These are phyloP conservation scores for Temnopleurus reevesii DNA, from an alignment of 53 echinoderm and acorn worm species.

Conservation along the genomic window DNA sequence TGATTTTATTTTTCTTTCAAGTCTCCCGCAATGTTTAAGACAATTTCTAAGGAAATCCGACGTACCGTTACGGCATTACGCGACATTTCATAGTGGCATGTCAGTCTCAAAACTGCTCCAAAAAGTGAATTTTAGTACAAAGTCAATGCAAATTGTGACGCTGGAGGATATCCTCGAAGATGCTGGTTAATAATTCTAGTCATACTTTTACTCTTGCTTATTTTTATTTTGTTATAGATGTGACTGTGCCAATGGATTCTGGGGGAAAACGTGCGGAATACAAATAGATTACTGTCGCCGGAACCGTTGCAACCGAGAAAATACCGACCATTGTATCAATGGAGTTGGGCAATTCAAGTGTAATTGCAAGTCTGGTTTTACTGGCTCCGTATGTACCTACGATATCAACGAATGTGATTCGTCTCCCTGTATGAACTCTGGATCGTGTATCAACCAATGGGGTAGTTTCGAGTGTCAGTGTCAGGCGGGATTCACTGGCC, in stretches of 20 bases:
- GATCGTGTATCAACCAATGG: conserved; percentile 5
- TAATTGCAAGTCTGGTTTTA: not conserved
- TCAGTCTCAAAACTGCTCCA: no score
- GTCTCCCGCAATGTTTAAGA: no score
- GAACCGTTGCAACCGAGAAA: not conserved
- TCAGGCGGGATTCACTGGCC: conserved; percentile 10
- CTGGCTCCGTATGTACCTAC: not conserved
- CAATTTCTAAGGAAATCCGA: no score
- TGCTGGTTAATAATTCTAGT: no score
- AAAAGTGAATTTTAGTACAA: no score
- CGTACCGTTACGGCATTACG: no score
- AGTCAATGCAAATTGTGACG: no score
- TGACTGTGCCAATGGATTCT: not conserved
- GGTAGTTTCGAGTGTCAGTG: not conserved
- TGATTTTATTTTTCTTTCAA: no score
- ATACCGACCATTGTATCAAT: not conserved
- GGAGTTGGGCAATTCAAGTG: not conserved
- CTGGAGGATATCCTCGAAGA: no score
- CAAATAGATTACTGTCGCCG: conserved; percentile 8
- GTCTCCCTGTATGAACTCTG: not conserved
- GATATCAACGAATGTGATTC: conserved; percentile 19
- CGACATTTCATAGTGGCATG: no score
- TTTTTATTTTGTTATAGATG: conserved; percentile 5
- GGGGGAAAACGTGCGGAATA: not conserved
- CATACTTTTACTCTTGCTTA: not conserved